A percentile compares a stretch with the other conserved stretches of the same genome.
Conservation (phyloP, 1,140 invertebrate genomes). For the Sinonovacula constricta region DNA sequence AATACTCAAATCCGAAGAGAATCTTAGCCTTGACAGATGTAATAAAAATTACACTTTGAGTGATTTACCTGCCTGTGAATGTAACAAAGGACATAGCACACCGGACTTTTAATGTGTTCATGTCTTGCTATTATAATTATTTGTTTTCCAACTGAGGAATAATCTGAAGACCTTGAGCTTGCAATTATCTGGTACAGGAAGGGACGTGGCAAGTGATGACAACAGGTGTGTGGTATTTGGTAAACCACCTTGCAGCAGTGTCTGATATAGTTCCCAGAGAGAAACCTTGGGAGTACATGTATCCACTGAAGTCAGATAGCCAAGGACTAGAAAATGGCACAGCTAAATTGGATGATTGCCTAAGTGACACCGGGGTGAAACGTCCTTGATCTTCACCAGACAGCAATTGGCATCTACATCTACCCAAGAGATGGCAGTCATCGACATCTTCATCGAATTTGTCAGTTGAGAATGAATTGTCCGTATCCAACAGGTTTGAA, state of each 20-base stretch:
- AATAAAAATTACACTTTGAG: neutral
- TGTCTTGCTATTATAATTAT: too few species aligned
- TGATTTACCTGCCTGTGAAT: conserved; percentile 3
- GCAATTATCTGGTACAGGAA: neutral
- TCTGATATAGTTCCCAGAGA: neutral
- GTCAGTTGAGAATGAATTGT: too few species aligned
- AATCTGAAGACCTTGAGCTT: neutral
- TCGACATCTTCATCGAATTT: neutral
- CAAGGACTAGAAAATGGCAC: neutral
- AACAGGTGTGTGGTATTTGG: neutral
- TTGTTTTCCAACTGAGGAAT: too few species aligned
- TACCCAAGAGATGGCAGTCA: neutral
- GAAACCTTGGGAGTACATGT: neutral
- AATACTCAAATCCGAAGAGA: neutral
- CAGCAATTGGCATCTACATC: neutral
- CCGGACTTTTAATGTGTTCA: neutral
- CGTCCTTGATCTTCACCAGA: neutral
- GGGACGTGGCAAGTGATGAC: neutral
- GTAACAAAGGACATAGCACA: neutral
- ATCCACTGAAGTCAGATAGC: neutral
- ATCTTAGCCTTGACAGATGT: conserved; percentile 1
- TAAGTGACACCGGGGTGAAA: neutral
- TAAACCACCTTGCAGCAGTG: conserved; percentile 10
- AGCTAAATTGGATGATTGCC: neutral
- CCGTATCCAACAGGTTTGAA: neutral